Evolutionary conservation across 2,888 invertebrate genomes (phyloP), one percentile per base, ranked within the genome.

Genomic region (Dryomyza anilis): DNA sequence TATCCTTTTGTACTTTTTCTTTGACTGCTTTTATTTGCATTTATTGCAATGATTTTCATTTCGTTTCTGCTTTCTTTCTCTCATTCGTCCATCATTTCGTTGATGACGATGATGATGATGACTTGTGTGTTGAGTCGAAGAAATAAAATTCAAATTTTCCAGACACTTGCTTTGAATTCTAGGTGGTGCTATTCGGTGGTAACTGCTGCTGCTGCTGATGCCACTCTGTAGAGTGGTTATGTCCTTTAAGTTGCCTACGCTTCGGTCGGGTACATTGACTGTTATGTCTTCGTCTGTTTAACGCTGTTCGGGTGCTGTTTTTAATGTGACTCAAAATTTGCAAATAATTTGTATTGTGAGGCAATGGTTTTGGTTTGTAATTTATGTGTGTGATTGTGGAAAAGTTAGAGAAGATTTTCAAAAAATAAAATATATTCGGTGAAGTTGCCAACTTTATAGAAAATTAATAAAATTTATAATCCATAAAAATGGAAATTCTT

Each of bases 291-390:
- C n/a, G n/a, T n/a, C n/a, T n/a, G n/a, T n/a, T n/a, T n/a, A n/a
- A n/a, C n/a, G n/a, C 43, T 43, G 43, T 50, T 10, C 50, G n/a
- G n/a, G 25, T 50, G n/a, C 25, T 25, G 21, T 1, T 59, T 60
- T 60, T 60, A 60, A 50, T 60, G 39, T 27, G n/a, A 27, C 39
- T 39, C 16, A 36, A 61, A 61, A 61, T 61, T 52, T 27, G 52
- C 52, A 43, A 53, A 61, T 52, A 61, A 61, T 53, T 61, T 52
- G 61, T 10, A 16, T 29, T n/a, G 45, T 16, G 21, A 53, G 33
- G n/a, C n/a, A 30, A n/a, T 19, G 29, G n/a, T n/a, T 45, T 45
- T 29, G 8, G 16, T 12, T 10, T 19, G 53, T 19, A 21, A n/a
- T n/a, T 16, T 5, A 43, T 25, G 39, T 23, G 23, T 7, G 53